Percentiles rank a stretch among this genome's conserved stretches.
Evolutionary conservation across 2,888 invertebrate species (phyloP).

Genomic region (Conops quadrifasciatus): DNA sequence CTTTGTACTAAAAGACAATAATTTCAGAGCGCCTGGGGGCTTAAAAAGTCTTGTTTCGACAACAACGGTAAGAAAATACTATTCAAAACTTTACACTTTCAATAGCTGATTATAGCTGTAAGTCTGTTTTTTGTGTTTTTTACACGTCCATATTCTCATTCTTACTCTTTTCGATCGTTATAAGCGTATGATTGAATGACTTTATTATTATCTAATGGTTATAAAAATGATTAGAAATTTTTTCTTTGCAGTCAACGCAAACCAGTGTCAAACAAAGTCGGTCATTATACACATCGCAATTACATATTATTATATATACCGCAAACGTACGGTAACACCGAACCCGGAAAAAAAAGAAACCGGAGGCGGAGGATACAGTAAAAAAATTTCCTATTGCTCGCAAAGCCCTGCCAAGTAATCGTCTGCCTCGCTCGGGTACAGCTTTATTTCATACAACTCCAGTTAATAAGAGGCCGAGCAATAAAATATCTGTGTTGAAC

Average conservation of each 20-base stretch:
- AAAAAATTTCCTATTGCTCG: conserved; percentile 23
- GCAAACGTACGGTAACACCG: conserved; percentile 40
- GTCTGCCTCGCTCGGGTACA: background rate
- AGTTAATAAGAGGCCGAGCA: background rate
- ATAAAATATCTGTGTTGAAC: no score
- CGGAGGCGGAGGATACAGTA: background rate
- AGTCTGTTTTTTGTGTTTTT: no score
- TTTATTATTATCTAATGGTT: no score
- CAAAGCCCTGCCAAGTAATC: no score
- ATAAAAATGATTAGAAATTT: no score
- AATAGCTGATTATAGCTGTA: no score
- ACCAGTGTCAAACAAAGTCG: conserved; percentile 21
- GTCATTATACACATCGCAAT: conserved; percentile 40
- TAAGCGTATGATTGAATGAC: no score
- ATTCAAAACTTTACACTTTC: no score
- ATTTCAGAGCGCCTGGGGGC: conserved; percentile 43
- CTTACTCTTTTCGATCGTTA: no score
- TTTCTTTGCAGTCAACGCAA: no score
- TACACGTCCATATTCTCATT: no score
- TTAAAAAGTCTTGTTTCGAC: conserved; percentile 34
- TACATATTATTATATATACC: no score
- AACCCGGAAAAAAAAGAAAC: conserved; percentile 33
- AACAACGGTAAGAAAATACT: conserved; percentile 29
- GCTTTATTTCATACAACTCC: background rate
- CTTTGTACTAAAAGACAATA: conserved; percentile 42